A percentile compares a stretch with the other conserved stretches of the same genome.
Evolutionary conservation across 2,113 vertebrate species (phyloP).

Genomic region (Phylloscopus trochilus): DNA sequence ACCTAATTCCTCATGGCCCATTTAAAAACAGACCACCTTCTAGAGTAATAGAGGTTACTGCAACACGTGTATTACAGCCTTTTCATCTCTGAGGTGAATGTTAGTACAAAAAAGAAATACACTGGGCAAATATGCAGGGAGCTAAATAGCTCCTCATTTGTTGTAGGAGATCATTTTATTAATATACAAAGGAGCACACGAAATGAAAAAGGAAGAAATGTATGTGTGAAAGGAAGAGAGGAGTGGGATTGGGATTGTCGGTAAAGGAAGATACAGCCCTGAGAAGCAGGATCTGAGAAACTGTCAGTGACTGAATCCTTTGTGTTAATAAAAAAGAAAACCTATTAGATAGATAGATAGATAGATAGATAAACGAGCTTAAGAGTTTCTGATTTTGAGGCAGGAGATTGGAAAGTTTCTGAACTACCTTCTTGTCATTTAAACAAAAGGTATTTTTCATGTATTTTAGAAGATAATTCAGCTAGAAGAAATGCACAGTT

Average conservation of each 20-base stretch:
- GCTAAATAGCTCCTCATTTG: not conserved
- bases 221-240: not conserved
- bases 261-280: not conserved
- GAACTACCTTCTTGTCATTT: not conserved
- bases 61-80: not conserved
- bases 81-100: not conserved
- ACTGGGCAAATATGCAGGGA: not conserved
- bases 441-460: not conserved
- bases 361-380: not conserved
- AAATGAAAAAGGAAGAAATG: not conserved
- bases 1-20: not conserved
- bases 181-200: not conserved
- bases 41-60: not conserved
- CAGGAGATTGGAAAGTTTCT: not conserved
- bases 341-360: not conserved
- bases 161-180: not conserved
- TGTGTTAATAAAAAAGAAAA: not conserved
- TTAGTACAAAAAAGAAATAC: not conserved
- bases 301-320: not conserved
- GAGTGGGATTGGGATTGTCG: not conserved
- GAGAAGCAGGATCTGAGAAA: not conserved
- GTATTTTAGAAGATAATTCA: not conserved
- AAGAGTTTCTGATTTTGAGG: not conserved
- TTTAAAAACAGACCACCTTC: not conserved
- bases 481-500: not conserved